Conservation (phyloP, 1,140 invertebrate species). For the Zaprionus ornatus region DNA sequence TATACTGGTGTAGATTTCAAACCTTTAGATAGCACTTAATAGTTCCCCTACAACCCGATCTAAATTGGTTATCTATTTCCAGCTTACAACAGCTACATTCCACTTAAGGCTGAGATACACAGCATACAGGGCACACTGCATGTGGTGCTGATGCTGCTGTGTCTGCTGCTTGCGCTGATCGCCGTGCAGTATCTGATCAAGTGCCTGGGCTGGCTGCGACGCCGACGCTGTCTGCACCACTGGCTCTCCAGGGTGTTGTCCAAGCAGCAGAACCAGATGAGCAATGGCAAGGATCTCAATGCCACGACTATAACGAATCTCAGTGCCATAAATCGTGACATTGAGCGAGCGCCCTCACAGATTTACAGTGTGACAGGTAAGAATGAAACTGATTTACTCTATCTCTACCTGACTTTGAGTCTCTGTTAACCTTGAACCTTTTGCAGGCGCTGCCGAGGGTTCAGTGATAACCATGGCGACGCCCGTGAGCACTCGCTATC, state of each 20-base stretch:
- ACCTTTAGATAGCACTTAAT: too few species aligned
- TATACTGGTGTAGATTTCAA: too few species aligned
- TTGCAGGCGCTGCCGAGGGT: constrained; percentile 70
- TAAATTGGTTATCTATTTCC: background rate
- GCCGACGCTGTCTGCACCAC: constrained; percentile 46
- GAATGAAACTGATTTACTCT: background rate
- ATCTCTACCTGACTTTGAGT: background rate
- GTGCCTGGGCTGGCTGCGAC: constrained; percentile 54
- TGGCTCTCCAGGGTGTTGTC: constrained; percentile 38
- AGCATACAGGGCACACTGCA: constrained; percentile 58
- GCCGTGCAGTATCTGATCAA: constrained; percentile 52
- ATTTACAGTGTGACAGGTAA: constrained; percentile 81
- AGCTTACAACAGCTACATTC: constrained; percentile 66
- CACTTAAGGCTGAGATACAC: constrained; percentile 63
- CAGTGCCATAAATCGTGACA: constrained; percentile 74
- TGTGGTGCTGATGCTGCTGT: constrained; percentile 62
- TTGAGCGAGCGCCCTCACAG: constrained; percentile 75
- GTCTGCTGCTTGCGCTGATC: constrained; percentile 58
- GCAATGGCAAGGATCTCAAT: constrained; percentile 73
- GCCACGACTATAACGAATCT: constrained; percentile 77
- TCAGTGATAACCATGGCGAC: constrained; percentile 77
- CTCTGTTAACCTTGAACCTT: constrained; percentile 26
- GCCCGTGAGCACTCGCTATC: constrained; percentile 78
- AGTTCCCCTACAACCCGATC: too few species aligned
- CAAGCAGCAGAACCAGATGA: constrained; percentile 47